Evolutionary conservation across 30 jellyfish, hydroid and myxozoan genomes (phyloP).

Genomic region (Aurelia sp.): DNA sequence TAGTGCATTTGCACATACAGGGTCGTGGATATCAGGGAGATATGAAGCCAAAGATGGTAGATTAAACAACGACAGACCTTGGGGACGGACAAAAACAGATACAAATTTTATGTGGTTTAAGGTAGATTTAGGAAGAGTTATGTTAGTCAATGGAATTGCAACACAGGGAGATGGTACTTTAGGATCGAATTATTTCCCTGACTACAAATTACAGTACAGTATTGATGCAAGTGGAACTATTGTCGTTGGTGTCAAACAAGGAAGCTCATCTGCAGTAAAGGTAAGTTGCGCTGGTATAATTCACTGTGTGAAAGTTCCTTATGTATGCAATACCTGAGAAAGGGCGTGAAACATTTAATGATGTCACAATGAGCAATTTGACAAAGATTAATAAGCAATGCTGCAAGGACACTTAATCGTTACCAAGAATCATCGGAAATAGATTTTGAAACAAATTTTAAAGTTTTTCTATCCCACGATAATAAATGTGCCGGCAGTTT

Average conservation of each 20-base stretch:
- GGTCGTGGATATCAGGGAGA: slow-evolving; percentile 23
- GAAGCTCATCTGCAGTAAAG: slow-evolving; percentile 12
- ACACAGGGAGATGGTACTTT: slow-evolving; percentile 70
- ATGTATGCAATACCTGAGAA: too few relatives aligned
- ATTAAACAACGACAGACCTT: slow-evolving; percentile 50
- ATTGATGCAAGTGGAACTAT: slow-evolving; percentile 7
- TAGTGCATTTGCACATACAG: slow-evolving; percentile 19
- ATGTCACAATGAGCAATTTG: too few relatives aligned
- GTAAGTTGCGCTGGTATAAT: background rate
- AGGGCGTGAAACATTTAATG: too few relatives aligned
- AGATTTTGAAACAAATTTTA: too few relatives aligned
- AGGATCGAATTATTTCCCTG: slow-evolving; percentile 51
- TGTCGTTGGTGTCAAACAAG: slow-evolving; percentile 32
- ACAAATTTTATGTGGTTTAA: slow-evolving; percentile 29
- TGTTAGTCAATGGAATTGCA: slow-evolving; percentile 68
- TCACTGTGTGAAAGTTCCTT: too few relatives aligned
- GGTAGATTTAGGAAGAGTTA: slow-evolving; percentile 63
- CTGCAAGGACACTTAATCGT: too few relatives aligned
- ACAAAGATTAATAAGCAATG: too few relatives aligned
- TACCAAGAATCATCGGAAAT: too few relatives aligned
- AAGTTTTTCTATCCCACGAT: too few relatives aligned
- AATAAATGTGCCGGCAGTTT: too few relatives aligned
- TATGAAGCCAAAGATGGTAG: slow-evolving; percentile 58
- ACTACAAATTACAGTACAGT: slow-evolving; percentile 52
- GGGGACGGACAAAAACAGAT: slow-evolving; percentile 16